phyloP scores from a whole-genome alignment of 2,888 invertebrate genomes.

The Atherix ibis region DNA sequence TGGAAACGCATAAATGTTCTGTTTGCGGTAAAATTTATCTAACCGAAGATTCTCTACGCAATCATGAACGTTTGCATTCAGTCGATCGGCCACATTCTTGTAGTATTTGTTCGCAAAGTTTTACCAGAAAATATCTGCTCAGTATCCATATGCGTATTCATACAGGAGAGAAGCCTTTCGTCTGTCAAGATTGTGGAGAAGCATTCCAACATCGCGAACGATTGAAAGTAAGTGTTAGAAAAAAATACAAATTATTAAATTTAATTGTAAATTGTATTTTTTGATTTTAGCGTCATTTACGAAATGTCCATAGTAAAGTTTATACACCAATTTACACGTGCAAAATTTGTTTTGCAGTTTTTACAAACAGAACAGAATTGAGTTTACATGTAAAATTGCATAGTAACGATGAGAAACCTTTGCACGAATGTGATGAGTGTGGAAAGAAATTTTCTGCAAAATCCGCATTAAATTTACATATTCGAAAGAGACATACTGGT shows the following conservation, averaged over 20 bases:
- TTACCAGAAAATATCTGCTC: conserved; percentile 6
- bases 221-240: conserved; percentile 5
- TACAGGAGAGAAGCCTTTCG: conserved; percentile 7
- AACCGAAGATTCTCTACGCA: conserved; percentile 7
- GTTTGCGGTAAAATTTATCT: conserved; percentile 8
- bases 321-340: neutral
- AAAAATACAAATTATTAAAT: neutral
- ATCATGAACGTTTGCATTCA: conserved; percentile 9
- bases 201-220: conserved; percentile 6
- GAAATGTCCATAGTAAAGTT: conserved; percentile 16
- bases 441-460: conserved; percentile 8
- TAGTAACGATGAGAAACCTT: neutral
- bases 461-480: conserved; percentile 6
- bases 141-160: conserved; percentile 7
- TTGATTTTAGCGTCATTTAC: conserved; percentile 16
- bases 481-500: conserved; percentile 9
- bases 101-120: conserved; percentile 5
- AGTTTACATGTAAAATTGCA: neutral
- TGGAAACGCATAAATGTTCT: conserved; percentile 7
- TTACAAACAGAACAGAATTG: conserved; percentile 2
- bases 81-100: conserved; percentile 9
- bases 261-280: neutral
- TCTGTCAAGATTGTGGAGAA: conserved; percentile 6
- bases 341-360: conserved; percentile 1
- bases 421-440: conserved; percentile 22